phyloP scores from a whole-genome alignment of 2,888 invertebrate genomes.

The Lasioglossum marginatum region DNA sequence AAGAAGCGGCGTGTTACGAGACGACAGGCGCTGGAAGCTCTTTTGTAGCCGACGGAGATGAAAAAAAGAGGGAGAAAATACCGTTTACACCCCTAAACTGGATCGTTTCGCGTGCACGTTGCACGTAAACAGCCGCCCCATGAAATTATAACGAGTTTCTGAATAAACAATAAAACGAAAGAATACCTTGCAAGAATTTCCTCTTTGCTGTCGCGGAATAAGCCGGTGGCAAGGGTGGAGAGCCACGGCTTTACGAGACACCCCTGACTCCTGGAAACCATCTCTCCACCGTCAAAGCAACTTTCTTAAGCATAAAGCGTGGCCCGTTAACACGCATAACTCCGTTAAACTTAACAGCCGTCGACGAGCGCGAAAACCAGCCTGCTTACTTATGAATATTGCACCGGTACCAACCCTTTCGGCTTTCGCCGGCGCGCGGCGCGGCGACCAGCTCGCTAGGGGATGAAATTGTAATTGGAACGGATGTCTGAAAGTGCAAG shows the following conservation, averaged over 20 bases:
- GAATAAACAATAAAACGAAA: slow-evolving; percentile 61
- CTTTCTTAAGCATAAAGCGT: slow-evolving; percentile 58
- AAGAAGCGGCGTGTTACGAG: slow-evolving; percentile 36
- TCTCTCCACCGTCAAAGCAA: slow-evolving; percentile 51
- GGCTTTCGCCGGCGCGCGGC: slow-evolving; percentile 1
- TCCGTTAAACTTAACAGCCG: slow-evolving; percentile 67
- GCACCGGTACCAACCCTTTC: slow-evolving; percentile 60
- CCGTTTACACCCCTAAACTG: slow-evolving; percentile 49
- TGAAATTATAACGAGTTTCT: slow-evolving; percentile 62
- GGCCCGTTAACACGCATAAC: slow-evolving; percentile 62
- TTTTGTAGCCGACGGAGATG: neutral
- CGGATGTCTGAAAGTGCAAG: neutral
- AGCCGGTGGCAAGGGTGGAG: slow-evolving; percentile 33
- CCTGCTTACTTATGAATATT: slow-evolving; percentile 66
- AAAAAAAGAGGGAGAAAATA: neutral
- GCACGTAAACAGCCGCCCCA: slow-evolving; percentile 46
- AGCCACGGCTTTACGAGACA: slow-evolving; percentile 41
- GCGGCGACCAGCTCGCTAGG: neutral
- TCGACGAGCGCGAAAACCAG: slow-evolving; percentile 54
- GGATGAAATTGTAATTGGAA: slow-evolving; percentile 22
- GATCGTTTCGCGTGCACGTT: slow-evolving; percentile 48
- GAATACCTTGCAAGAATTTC: slow-evolving; percentile 54
- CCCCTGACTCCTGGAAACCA: slow-evolving; percentile 39
- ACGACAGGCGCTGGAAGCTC: slow-evolving; percentile 12
- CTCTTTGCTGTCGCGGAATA: slow-evolving; percentile 44